Conservation (phyloP, 1,140 invertebrate species). For the Bombyx mori region ASM3026992v2 NC_085107.1:410001-410500, state of each 20-base stretch:
- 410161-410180: neutral
- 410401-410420: neutral
- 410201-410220: too few relatives aligned
- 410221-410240: too few relatives aligned
- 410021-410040: slow-evolving; percentile 17
- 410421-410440: neutral
- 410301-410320: neutral
- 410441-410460: neutral
- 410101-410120: slow-evolving; percentile 48
- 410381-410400: neutral
- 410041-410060: slow-evolving; percentile 11
- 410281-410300: neutral
- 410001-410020: slow-evolving; percentile 13
- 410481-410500: neutral
- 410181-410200: too few relatives aligned
- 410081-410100: slow-evolving; percentile 41
- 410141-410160: slow-evolving; percentile 23
- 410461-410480: neutral
- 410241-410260: too few relatives aligned
- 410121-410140: slow-evolving; percentile 23
- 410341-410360: neutral
- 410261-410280: neutral
- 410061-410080: slow-evolving; percentile 15
- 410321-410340: neutral
- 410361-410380: neutral